Evolutionary conservation across 2,888 invertebrate species (phyloP), one percentile per base, ranked within the genome.

Genomic region (Boloria euphrosyne): DNA sequence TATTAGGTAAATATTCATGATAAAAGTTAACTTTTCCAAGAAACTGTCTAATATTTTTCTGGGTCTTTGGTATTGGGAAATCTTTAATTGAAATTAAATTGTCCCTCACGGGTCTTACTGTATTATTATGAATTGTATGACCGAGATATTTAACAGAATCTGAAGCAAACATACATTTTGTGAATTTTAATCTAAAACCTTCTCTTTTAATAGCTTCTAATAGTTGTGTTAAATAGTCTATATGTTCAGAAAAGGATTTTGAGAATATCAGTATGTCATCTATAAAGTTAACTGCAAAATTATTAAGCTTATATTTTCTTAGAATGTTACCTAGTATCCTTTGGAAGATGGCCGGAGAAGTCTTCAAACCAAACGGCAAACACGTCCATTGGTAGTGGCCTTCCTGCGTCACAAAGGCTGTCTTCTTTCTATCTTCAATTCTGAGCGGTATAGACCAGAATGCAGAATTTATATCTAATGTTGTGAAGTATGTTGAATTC

Each of bases 381-480:
- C 27, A 31, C 7, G 6, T 38, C 46, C 46, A 46, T 46, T 46
- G 14, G 5, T 6, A 46, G 13, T 46, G 46, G 5, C 46, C 46
- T 31, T 31, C 27, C 27, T 31, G 27, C 7, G 27, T 31, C 27
- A 31, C 27, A 31, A 31, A 31, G 7, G 46, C 14, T 13, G 46
- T 46, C 13, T 46, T 46, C 14, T 14, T 46, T 46, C 46, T 13
- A 46, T 46, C 46, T 46, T 46, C 46, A 14, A 46, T 46, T 46
- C n/a, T 4, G 13, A 46, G n/a, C 0, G 46, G 74, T 71, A 71
- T 75, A 76, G 31, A 76, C 76, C 54, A 76, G 62, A 17, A 84
- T 43, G 80, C 82, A 16, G 80, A 81, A 65, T 83, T 84, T 68
- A 82, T 74, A 62, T 82, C 81, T 0, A 82, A 53, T 43, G 75